These are phyloP conservation scores for Drosophila atripex DNA, from an alignment of 2,888 invertebrate genomes.

Conservation along the genomic window DNA sequence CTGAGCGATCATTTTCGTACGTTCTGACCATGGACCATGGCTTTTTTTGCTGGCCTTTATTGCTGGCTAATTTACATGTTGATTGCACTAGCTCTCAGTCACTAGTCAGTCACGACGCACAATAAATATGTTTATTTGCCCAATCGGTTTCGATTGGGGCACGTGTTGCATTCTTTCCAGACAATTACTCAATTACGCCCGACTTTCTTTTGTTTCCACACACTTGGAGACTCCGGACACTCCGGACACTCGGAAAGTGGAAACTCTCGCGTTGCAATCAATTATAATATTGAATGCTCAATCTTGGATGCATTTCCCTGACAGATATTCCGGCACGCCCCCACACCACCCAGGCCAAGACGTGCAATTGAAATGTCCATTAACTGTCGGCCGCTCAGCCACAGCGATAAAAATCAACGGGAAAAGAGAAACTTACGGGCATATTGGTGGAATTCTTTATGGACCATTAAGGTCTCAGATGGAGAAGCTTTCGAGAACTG, in stretches of 20 bases:
- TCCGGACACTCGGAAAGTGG: slow-evolving; percentile 1
- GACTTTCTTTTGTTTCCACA: slow-evolving; percentile 28
- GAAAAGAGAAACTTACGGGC: slow-evolving; percentile 29
- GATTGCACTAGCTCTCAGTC: slow-evolving; percentile 49
- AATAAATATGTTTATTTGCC: slow-evolving; percentile 15
- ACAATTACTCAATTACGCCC: slow-evolving; percentile 21
- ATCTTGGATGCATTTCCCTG: slow-evolving; percentile 43
- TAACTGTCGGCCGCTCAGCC: slow-evolving; percentile 16
- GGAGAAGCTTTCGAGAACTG: slow-evolving; percentile 10
- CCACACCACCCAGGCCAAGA: slow-evolving; percentile 1
- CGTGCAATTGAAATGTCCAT: slow-evolving; percentile 50
- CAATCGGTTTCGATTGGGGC: slow-evolving; percentile 13
- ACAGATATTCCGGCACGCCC: slow-evolving; percentile 31
- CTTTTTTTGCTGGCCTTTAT: slow-evolving; percentile 46
- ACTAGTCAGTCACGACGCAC: slow-evolving; percentile 45
- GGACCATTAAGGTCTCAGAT: slow-evolving; percentile 30
- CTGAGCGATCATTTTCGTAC: slow-evolving; percentile 28
- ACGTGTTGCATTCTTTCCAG: slow-evolving; percentile 27
- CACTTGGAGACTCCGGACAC: slow-evolving; percentile 18
- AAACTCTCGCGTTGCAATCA: slow-evolving; percentile 23
- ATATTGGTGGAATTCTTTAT: slow-evolving; percentile 16
- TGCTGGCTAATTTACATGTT: slow-evolving; percentile 67
- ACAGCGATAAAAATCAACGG: slow-evolving; percentile 57
- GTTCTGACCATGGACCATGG: slow-evolving; percentile 40
- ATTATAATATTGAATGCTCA: slow-evolving; percentile 43